A percentile compares a stretch with the other conserved stretches of the same genome.
Evolutionary conservation across 2,797 vertebrate genomes (phyloP).

Genomic region (Ptychadena robeensis): DNA sequence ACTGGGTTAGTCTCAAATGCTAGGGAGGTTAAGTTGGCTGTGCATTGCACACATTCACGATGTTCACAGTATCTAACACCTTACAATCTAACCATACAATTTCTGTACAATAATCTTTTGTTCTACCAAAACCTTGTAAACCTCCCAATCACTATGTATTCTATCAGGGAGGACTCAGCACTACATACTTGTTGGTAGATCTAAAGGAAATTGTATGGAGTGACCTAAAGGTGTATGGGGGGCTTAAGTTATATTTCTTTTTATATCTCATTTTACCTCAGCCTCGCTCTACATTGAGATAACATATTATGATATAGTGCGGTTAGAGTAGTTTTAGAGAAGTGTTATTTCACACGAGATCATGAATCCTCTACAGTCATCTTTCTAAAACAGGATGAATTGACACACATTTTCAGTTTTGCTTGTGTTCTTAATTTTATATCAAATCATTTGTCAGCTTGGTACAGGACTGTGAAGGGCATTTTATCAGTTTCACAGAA

Average conservation of each 20-base stretch:
- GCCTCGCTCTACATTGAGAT: background rate
- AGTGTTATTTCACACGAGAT: slow-evolving; percentile 19
- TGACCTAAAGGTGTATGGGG: too few species aligned
- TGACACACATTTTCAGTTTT: slow-evolving; percentile 17
- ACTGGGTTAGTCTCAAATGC: too few species aligned
- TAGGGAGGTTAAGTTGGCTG: background rate
- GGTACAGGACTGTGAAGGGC: slow-evolving; percentile 35
- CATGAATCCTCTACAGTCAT: background rate
- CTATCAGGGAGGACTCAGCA: too few species aligned
- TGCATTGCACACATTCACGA: background rate
- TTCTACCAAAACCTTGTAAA: too few species aligned
- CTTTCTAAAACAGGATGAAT: slow-evolving; percentile 14
- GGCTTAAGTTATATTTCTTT: too few species aligned
- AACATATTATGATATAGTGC: background rate
- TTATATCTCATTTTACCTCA: background rate
- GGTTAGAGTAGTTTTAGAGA: background rate
- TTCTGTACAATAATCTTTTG: too few species aligned
- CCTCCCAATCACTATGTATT: too few species aligned
- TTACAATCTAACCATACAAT: too few species aligned
- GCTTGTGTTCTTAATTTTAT: slow-evolving; percentile 45
- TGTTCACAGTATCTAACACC: background rate
- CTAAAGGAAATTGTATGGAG: too few species aligned
- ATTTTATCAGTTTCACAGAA: slow-evolving; percentile 50
- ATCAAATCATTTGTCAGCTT: slow-evolving; percentile 50
- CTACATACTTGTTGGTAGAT: too few species aligned